These are phyloP conservation scores for Antrozous pallidus DNA, from an alignment of 2,797 vertebrate species.

Conservation along the genomic window DNA sequence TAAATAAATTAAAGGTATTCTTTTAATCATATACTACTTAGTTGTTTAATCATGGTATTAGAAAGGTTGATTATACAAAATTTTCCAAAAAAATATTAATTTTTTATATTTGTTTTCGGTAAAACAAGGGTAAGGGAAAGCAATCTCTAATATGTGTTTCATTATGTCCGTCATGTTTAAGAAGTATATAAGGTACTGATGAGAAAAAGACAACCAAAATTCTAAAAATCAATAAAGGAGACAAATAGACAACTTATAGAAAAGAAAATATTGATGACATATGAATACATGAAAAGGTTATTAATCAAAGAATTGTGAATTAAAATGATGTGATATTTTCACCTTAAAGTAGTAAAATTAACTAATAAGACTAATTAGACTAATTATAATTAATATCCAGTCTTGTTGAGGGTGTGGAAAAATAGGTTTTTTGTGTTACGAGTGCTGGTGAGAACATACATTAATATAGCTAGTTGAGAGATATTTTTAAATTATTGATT, in stretches of 20 bases:
- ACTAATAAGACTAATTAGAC: neutral
- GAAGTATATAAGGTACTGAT: neutral
- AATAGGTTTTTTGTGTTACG: neutral
- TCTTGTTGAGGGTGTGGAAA: neutral
- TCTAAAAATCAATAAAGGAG: neutral
- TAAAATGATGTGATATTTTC: neutral
- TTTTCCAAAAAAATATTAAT: neutral
- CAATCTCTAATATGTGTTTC: neutral
- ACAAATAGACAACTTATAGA: neutral
- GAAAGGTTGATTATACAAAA: neutral
- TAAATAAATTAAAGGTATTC: neutral
- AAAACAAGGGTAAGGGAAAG: neutral
- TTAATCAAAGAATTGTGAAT: neutral
- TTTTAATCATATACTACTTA: neutral
- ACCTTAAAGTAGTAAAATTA: constrained; percentile 1
- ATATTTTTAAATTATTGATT: neutral
- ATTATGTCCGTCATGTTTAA: neutral
- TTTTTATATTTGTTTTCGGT: constrained; percentile 23
- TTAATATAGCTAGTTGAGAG: neutral
- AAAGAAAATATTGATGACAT: neutral
- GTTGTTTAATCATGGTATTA: neutral
- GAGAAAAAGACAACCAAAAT: neutral
- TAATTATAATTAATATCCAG: neutral
- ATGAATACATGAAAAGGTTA: neutral
- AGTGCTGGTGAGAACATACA: neutral